These are phyloP conservation scores for Haplochromis burtoni DNA, from an alignment of 2,113 vertebrate genomes.

Conservation along the genomic window DNA sequence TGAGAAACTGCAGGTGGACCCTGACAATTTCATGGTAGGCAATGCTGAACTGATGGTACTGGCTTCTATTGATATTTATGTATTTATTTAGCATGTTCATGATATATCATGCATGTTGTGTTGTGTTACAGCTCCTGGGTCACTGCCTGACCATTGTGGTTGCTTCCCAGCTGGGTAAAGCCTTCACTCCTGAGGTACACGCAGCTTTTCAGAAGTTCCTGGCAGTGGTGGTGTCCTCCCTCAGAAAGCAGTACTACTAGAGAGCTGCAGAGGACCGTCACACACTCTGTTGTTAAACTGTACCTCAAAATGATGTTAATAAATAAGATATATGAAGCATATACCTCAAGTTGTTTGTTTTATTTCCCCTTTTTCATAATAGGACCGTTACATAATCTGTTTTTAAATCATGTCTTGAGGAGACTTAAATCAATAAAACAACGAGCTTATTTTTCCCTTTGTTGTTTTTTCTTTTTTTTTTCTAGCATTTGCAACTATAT, in stretches of 20 bases:
- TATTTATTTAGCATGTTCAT: background rate
- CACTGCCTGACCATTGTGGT: slow-evolving; percentile 74
- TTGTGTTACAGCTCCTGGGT: slow-evolving; percentile 72
- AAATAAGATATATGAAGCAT: background rate
- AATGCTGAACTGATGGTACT: background rate
- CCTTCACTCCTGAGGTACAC: slow-evolving; percentile 63
- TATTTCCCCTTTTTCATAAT: background rate
- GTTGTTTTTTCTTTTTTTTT: background rate
- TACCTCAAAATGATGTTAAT: background rate
- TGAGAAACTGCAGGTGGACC: background rate
- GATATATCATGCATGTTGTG: background rate
- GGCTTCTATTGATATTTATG: background rate
- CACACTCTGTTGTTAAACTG: background rate
- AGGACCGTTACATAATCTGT: background rate
- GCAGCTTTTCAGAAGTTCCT: slow-evolving; percentile 78
- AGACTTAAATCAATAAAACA: background rate
- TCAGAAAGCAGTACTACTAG: slow-evolving; percentile 78
- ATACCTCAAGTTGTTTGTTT: background rate
- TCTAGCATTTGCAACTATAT: background rate
- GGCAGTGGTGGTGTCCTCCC: slow-evolving; percentile 68
- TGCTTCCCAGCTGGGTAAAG: slow-evolving; percentile 36
- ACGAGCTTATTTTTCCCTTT: background rate
- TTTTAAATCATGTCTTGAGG: background rate
- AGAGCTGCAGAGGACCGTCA: background rate
- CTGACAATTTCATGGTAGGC: background rate